Evolutionary conservation across 2,888 invertebrate species (phyloP).

Genomic region (Phortica okadai): DNA sequence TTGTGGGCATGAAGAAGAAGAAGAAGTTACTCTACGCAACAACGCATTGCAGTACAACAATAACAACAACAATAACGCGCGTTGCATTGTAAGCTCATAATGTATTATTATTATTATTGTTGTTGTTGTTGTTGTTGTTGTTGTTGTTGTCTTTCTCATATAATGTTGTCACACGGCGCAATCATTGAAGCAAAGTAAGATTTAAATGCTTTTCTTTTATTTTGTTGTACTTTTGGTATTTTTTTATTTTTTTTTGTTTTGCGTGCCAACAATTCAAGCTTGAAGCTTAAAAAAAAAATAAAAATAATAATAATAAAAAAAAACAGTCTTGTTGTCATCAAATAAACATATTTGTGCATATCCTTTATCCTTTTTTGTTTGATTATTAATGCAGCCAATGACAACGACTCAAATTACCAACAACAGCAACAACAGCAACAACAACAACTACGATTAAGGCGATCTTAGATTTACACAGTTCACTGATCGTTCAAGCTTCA

Average conservation of each 20-base stretch:
- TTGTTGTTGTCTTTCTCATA: not conserved
- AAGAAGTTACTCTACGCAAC: not conserved
- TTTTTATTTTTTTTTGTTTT: no score
- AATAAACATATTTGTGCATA: not conserved
- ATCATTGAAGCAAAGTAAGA: no score
- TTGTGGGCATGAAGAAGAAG: not conserved
- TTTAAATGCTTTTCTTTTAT: no score
- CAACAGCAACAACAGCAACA: not conserved
- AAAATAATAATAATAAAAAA: no score
- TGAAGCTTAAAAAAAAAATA: no score
- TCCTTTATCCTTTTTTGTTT: not conserved
- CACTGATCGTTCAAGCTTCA: not conserved
- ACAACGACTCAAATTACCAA: slow-evolving; percentile 14
- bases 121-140: not conserved
- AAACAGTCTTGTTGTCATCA: slow-evolving; percentile 17
- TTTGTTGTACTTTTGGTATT: no score
- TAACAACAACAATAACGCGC: not conserved
- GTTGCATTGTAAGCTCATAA: not conserved
- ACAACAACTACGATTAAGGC: not conserved
- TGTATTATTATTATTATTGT: not conserved
- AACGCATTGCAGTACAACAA: not conserved
- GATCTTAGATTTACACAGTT: slow-evolving; percentile 7
- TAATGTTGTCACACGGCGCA: not conserved
- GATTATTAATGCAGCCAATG: not conserved
- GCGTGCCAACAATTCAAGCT: no score